A percentile compares a stretch with the other conserved stretches of the same genome.
phyloP scores from a whole-genome alignment of 2,113 vertebrate genomes.

The Ammodytes marinus region DNA sequence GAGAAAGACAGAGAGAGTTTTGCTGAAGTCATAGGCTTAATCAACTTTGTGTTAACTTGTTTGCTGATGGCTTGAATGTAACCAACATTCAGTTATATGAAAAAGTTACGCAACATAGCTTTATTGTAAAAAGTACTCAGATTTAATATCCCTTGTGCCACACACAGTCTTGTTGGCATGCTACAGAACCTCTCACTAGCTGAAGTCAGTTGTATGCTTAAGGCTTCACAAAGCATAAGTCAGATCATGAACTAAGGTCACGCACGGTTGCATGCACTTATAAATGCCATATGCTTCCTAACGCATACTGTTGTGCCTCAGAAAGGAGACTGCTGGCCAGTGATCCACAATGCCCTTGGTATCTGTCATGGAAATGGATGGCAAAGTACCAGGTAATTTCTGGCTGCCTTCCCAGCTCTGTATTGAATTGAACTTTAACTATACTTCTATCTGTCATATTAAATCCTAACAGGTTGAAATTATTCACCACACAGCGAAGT shows the following conservation, averaged over 20 bases:
- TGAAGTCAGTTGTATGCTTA: not conserved
- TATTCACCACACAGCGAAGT: not conserved
- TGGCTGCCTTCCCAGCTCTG: slow-evolving; percentile 55
- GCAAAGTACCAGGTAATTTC: slow-evolving; percentile 31
- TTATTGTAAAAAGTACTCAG: not conserved
- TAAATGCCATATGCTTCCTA: slow-evolving; percentile 15
- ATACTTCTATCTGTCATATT: slow-evolving; percentile 28
- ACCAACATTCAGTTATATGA: too few relatives aligned
- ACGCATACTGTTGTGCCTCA: slow-evolving; percentile 24
- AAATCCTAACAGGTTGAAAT: slow-evolving; percentile 31
- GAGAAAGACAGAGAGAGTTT: too few relatives aligned
- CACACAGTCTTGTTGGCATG: not conserved
- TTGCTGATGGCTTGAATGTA: too few relatives aligned
- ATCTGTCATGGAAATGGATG: slow-evolving; percentile 53
- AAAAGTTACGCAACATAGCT: too few relatives aligned
- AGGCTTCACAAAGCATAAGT: not conserved
- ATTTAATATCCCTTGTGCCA: not conserved
- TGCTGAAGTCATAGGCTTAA: too few relatives aligned
- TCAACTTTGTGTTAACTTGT: too few relatives aligned
- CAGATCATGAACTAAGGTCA: not conserved
- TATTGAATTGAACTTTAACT: slow-evolving; percentile 45
- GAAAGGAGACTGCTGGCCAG: slow-evolving; percentile 27
- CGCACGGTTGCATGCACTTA: slow-evolving; percentile 4
- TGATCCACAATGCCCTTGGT: slow-evolving; percentile 50
- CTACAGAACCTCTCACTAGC: not conserved